Conservation (phyloP, 2,888 invertebrate species). For the Galerucella pusilla region DNA sequence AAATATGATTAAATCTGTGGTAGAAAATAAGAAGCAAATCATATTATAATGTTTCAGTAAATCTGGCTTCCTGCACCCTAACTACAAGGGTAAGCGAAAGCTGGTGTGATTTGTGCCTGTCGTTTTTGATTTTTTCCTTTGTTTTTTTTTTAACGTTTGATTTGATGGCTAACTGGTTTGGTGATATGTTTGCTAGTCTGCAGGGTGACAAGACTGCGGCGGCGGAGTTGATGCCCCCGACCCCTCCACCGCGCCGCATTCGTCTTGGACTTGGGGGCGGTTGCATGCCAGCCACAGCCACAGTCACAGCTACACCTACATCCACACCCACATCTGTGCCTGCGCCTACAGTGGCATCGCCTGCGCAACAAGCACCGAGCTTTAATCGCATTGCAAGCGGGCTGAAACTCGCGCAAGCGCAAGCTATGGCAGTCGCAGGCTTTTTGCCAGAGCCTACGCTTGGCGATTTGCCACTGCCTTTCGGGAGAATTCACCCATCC, state of each 20-base stretch:
- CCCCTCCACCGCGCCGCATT: constrained; percentile 69
- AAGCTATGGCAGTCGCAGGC: constrained; percentile 79
- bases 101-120: constrained; percentile 58
- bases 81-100: constrained; percentile 70
- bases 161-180: constrained; percentile 58
- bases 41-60: constrained; percentile 62
- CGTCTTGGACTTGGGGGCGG: constrained; percentile 61
- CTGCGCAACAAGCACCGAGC: constrained; percentile 63
- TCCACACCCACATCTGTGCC: constrained; percentile 46
- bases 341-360: constrained; percentile 55
- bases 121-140: constrained; percentile 56
- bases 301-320: constrained; percentile 43
- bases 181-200: constrained; percentile 66
- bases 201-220: constrained; percentile 70
- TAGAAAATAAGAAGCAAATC: constrained; percentile 14
- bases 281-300: constrained; percentile 58
- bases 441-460: constrained; percentile 68
- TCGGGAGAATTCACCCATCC: constrained; percentile 50
- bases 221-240: constrained; percentile 72
- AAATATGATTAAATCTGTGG: constrained; percentile 9
- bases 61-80: constrained; percentile 70
- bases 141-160: constrained; percentile 49
- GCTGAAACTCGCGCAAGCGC: constrained; percentile 76
- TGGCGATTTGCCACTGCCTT: constrained; percentile 48
- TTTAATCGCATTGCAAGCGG: constrained; percentile 75